Base-by-base conservation (phyloP, 2,797 vertebrate genomes). In the Mormyrops boulengeri region DNA sequence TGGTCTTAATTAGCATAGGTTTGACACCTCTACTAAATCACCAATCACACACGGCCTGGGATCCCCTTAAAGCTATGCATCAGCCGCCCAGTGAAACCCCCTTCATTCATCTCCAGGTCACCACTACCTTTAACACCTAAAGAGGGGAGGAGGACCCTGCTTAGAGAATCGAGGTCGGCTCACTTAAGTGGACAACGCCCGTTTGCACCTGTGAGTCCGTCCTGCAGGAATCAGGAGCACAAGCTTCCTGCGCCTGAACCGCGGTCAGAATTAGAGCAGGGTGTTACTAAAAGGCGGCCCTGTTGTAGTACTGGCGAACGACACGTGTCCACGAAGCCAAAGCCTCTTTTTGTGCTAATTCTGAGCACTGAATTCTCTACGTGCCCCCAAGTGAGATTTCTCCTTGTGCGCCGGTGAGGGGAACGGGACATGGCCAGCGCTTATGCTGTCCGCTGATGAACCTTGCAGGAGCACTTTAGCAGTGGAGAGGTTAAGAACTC, bases 331-430 rank as follows among this genome's bases (percentile, higher is more conserved):
- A 2, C 7, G 0, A 44, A 41, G 73, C 38, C 19, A 44, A 30
- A 44, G 34, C 38, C 73, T 80, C 38, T 80, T 80, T 80, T n/a
- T 44, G 73, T 80, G 73, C 73, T 80, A 80, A 80, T 80, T 80
- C 73, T 47, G 73, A 80, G 73, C 19, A 41, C 73, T 47, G 38
- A 80, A 44, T 80, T 80, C 73, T 80, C 34, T n/a, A 7, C 7
- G 73, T 80, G 73, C 73, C 73, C 73, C 73, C 73, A 80, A 80
- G 73, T 80, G 73, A 80, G 38, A 44, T 80, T 44, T 80, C 73
- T 80, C 73, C 73, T 80, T 80, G 73, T 44, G 73, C 4, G 66
- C 11, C 30, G 12, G 73, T 9, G 73, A 80, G 73, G 73, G 73
- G 73, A 8, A 80, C 38, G 73, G 73, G 73, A 80, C 73, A 47